Conservation (phyloP, 2,888 invertebrate species). For the Leucoptera coffeella region DNA sequence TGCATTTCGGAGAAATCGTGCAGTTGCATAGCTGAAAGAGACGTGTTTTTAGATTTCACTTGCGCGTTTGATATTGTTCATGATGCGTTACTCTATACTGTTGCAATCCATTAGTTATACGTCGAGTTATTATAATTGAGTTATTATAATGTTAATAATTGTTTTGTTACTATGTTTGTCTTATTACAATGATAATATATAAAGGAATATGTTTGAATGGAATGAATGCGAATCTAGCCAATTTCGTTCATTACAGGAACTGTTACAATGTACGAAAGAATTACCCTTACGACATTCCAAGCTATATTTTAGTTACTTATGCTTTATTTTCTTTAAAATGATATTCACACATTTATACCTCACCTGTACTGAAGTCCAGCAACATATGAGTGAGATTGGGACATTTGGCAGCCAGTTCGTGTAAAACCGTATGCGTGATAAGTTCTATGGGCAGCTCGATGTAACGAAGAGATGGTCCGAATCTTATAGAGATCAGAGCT, state of each 20-base stretch:
- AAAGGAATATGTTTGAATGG: no score
- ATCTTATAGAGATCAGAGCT: constrained; percentile 81
- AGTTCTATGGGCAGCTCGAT: constrained; percentile 93
- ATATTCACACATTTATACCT: no score
- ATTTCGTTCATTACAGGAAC: no score
- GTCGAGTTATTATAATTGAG: no score
- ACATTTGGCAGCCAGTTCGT: constrained; percentile 93
- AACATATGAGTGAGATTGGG: constrained; percentile 94
- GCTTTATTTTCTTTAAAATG: no score
- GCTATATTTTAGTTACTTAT: no score
- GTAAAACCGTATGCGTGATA: constrained; percentile 93
- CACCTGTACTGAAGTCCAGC: constrained; percentile 90
- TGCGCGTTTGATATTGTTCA: background rate
- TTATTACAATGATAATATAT: no score
- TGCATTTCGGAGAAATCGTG: constrained; percentile 99
- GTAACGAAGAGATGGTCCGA: constrained; percentile 81
- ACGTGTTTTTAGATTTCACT: background rate
- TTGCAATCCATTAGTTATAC: background rate
- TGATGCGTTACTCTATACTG: background rate
- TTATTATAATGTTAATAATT: no score
- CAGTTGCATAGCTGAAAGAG: constrained; percentile 80
- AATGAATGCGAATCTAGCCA: no score
- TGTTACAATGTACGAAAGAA: no score
- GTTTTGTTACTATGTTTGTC: no score
- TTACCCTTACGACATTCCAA: no score